Evolutionary conservation across 37 sponge, comb jelly and placozoan genomes (phyloP).

Genomic region (Chondrilla cf. caribensis): DNA sequence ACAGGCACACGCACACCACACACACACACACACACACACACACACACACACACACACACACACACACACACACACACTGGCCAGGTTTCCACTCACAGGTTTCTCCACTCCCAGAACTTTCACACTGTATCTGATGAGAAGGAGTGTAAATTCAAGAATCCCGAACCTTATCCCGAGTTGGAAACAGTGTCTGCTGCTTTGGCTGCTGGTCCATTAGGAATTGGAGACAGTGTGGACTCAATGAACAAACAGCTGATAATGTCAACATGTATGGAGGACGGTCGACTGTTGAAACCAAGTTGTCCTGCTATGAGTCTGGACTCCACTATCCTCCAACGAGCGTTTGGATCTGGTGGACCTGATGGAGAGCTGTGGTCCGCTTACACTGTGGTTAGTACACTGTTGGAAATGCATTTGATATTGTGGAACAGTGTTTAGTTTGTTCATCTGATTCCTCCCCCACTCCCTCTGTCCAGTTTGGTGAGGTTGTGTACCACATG

Average conservation of each 20-base stretch:
- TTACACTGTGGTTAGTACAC: conserved; percentile 47
- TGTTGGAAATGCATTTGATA: too few species aligned
- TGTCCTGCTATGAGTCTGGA: conserved; percentile 69
- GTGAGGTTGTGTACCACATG: too few species aligned
- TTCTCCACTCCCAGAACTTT: not conserved
- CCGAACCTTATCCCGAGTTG: conserved; percentile 56
- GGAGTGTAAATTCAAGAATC: conserved; percentile 15
- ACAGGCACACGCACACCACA: too few species aligned
- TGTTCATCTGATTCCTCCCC: too few species aligned
- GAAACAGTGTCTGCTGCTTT: conserved; percentile 59
- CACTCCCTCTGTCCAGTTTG: too few species aligned
- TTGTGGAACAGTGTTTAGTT: too few species aligned
- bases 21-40: too few species aligned
- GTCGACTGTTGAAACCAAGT: conserved; percentile 68
- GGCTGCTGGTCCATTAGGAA: conserved; percentile 71
- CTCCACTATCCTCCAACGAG: conserved; percentile 62
- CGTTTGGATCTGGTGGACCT: conserved; percentile 57
- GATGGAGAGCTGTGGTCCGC: conserved; percentile 57
- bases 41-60: too few species aligned
- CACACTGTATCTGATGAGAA: conserved; percentile 17
- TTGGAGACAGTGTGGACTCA: conserved; percentile 42
- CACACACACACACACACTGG: too few species aligned
- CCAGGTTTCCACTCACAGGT: too few species aligned
- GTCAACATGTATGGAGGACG: conserved; percentile 72
- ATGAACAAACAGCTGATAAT: conserved; percentile 57